These are phyloP conservation scores for Agonopterix alstromeriana DNA, from an alignment of 2,888 invertebrate genomes.

Conservation along the genomic window DNA sequence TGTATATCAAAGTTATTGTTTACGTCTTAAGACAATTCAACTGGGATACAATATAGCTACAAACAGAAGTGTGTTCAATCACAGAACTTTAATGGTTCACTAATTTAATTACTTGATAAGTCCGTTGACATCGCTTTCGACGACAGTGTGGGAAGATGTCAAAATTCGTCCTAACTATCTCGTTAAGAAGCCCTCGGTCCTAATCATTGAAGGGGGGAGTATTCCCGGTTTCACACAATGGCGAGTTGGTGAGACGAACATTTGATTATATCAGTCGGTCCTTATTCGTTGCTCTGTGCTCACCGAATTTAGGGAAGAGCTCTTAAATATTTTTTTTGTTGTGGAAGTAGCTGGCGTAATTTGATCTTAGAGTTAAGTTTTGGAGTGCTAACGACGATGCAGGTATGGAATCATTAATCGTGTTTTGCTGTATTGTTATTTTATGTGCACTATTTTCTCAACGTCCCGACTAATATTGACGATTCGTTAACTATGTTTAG, in stretches of 20 bases:
- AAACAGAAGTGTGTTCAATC: no score
- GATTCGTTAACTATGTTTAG: no score
- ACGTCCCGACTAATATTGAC: no score
- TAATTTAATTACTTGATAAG: neutral
- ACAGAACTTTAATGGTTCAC: no score
- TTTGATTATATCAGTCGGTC: conserved; percentile 49
- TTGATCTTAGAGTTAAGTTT: no score
- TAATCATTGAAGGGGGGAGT: conserved; percentile 58
- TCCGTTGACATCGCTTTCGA: neutral
- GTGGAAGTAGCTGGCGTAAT: no score
- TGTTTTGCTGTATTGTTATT: no score
- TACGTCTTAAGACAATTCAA: no score
- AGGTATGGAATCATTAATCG: neutral
- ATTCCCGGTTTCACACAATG: conserved; percentile 30
- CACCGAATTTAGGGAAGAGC: conserved; percentile 26
- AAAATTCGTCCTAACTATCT: conserved; percentile 37
- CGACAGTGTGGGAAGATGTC: conserved; percentile 9
- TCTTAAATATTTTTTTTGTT: no score
- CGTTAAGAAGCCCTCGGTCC: conserved; percentile 41
- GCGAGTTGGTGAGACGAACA: neutral
- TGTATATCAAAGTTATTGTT: no score
- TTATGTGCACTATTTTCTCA: no score
- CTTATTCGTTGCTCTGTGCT: conserved; percentile 35
- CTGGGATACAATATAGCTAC: no score
- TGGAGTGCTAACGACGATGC: conserved; percentile 1